A percentile compares a stretch with the other conserved stretches of the same genome.
Conservation (phyloP, 2,113 vertebrate species). For the chimpanzee (Pan troglodytes) region DNA sequence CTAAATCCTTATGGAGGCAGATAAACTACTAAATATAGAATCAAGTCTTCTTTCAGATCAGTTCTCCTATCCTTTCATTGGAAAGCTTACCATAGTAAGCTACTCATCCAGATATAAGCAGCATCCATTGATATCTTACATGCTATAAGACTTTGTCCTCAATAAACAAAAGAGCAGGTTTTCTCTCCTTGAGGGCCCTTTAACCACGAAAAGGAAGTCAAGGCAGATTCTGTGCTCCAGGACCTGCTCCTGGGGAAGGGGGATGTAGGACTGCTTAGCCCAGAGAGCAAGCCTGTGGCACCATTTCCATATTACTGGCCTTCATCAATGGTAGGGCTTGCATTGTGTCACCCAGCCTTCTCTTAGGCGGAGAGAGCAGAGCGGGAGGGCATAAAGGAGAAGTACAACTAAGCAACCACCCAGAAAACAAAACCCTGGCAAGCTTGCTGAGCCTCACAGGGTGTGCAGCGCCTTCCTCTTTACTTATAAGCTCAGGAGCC, state of each 20-base stretch:
- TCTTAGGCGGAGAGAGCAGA: not conserved
- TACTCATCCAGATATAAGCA: not conserved
- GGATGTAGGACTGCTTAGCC: not conserved
- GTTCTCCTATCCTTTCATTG: not conserved
- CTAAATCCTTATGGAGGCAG: not conserved
- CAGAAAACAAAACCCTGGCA: not conserved
- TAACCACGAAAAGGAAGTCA: not conserved
- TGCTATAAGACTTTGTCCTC: not conserved
- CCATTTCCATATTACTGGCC: not conserved
- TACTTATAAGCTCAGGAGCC: not conserved
- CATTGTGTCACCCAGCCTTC: not conserved
- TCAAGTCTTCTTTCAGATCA: not conserved
- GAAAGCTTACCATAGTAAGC: not conserved
- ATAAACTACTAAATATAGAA: not conserved
- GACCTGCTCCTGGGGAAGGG: not conserved
- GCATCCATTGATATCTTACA: not conserved
- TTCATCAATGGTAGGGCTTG: not conserved
- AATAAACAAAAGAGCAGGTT: not conserved
- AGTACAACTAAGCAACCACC: not conserved
- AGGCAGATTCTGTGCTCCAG: not conserved
- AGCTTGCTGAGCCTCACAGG: not conserved
- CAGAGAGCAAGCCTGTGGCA: not conserved
- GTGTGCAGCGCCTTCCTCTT: not conserved
- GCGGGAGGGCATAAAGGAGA: not conserved
- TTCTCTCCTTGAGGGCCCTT: not conserved